phyloP scores from a whole-genome alignment of 2,113 vertebrate genomes.

The Serinus canaria region DNA sequence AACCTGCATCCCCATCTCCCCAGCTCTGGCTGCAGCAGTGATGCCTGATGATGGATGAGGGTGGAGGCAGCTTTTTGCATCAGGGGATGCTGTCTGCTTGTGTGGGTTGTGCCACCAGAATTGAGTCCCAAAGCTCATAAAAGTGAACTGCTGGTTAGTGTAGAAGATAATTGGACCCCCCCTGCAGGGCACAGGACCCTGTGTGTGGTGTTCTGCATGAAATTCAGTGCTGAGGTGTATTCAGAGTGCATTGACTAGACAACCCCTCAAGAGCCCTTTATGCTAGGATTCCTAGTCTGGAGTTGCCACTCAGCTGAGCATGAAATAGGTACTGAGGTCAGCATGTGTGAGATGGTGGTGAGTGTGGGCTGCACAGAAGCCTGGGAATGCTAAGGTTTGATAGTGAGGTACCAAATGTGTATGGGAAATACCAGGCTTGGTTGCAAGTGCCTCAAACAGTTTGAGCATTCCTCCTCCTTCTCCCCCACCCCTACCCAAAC shows the following conservation, averaged over 20 bases:
- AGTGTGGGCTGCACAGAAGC: not conserved
- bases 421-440: not conserved
- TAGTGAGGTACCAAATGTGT: not conserved
- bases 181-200: not conserved
- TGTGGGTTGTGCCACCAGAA: not conserved
- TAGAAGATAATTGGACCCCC: not conserved
- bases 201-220: not conserved
- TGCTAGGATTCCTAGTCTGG: not conserved
- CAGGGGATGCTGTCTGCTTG: not conserved
- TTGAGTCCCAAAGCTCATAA: not conserved
- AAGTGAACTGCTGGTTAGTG: not conserved
- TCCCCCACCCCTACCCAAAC: fast-evolving
- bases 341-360: not conserved
- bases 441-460: not conserved
- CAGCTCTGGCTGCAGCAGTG: not conserved
- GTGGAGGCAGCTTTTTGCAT: not conserved
- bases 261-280: not conserved
- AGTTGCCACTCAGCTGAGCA: not conserved
- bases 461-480: not conserved
- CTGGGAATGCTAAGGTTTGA: not conserved
- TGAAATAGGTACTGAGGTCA: not conserved
- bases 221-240: not conserved
- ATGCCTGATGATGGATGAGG: not conserved
- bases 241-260: not conserved
- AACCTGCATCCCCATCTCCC: not conserved